Evolutionary conservation across 2,888 invertebrate species (phyloP).

Genomic region (Ceramica pisi): DNA sequence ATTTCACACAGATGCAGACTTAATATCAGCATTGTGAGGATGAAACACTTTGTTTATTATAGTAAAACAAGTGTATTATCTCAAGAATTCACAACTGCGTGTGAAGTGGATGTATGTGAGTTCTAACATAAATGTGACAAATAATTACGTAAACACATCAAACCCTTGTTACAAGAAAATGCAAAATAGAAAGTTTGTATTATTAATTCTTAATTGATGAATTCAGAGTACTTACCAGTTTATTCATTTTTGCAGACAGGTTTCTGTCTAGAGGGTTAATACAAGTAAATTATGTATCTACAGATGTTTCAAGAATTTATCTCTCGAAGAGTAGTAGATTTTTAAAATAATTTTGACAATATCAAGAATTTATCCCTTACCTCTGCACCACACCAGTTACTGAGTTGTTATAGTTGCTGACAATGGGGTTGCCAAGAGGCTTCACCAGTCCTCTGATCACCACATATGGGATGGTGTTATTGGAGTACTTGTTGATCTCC

Average conservation of each 20-base stretch:
- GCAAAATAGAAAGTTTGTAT: too few species aligned
- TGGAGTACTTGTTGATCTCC: constrained; percentile 91
- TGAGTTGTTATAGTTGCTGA: constrained; percentile 93
- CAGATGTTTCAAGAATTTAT: too few species aligned
- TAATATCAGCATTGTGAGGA: background rate
- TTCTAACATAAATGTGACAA: background rate
- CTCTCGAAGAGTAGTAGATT: background rate
- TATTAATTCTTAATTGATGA: too few species aligned
- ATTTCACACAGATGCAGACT: too few species aligned
- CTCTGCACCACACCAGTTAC: constrained; percentile 95
- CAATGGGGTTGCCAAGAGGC: constrained; percentile 94
- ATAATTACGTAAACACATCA: background rate
- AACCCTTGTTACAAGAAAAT: background rate
- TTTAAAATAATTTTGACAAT: background rate
- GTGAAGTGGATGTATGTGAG: background rate
- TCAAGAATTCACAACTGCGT: background rate
- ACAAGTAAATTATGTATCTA: too few species aligned
- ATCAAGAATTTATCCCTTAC: constrained; percentile 62
- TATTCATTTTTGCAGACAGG: too few species aligned
- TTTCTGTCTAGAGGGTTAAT: too few species aligned
- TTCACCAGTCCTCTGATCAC: constrained; percentile 94
- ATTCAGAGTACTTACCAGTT: too few species aligned
- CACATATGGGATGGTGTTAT: constrained; percentile 93
- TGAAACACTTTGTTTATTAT: background rate
- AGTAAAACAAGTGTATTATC: background rate